A percentile compares a stretch with the other conserved stretches of the same genome.
phyloP scores from a whole-genome alignment of 2,797 vertebrate genomes.

The Gila robusta region DNA sequence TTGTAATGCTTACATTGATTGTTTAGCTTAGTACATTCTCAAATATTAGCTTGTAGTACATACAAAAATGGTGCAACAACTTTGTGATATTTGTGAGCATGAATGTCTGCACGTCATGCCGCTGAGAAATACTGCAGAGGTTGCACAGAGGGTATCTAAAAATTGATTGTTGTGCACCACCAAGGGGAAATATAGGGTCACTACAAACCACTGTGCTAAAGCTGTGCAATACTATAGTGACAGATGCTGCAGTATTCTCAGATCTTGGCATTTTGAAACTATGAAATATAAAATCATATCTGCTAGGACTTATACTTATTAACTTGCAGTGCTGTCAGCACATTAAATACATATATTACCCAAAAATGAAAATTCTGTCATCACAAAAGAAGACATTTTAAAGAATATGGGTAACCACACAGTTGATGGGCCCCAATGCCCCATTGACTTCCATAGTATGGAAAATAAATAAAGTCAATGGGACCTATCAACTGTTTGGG shows the following conservation, averaged over 20 bases:
- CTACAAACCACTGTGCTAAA: conserved; percentile 3
- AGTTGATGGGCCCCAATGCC: too few relatives aligned
- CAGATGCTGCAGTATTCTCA: background rate
- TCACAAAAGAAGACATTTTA: too few relatives aligned
- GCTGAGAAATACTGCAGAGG: background rate
- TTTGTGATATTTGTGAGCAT: background rate
- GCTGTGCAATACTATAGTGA: background rate
- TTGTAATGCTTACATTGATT: background rate
- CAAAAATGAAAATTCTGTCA: too few relatives aligned
- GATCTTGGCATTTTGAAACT: conserved; percentile 1
- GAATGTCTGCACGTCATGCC: background rate
- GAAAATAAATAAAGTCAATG: too few relatives aligned
- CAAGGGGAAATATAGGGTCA: conserved; percentile 24
- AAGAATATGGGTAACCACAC: too few relatives aligned
- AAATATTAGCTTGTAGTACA: background rate
- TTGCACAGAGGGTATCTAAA: background rate
- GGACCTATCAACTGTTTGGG: too few relatives aligned
- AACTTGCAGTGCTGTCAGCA: background rate
- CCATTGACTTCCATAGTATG: too few relatives aligned
- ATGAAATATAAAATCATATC: background rate
- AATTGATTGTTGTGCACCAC: conserved; percentile 40
- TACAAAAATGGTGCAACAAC: conserved; percentile 6
- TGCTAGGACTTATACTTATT: background rate
- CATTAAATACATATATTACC: background rate
- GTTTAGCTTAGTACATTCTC: background rate